Conservation (phyloP, 2,113 vertebrate species). For the Dinomys branickii region DNA sequence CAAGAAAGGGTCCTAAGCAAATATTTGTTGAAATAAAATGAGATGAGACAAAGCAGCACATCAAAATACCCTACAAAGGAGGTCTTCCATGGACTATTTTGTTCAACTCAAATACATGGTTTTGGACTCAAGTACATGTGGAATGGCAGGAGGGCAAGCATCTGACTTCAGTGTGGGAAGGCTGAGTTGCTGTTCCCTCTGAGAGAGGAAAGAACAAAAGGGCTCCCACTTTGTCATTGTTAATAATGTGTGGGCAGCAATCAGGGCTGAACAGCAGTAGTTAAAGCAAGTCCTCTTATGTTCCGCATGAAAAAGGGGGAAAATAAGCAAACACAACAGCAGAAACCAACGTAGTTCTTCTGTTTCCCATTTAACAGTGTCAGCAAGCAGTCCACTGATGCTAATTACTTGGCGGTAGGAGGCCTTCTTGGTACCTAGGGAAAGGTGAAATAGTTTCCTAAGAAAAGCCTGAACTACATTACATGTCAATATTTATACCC, state of each 20-base stretch:
- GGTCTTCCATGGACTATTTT: neutral
- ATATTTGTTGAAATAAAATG: conserved; percentile 24
- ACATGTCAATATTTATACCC: conserved; percentile 80
- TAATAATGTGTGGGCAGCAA: conserved; percentile 30
- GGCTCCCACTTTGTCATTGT: conserved; percentile 20
- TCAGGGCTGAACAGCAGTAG: conserved; percentile 37
- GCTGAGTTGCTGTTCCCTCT: neutral
- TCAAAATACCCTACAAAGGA: neutral
- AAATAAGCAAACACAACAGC: conserved; percentile 30
- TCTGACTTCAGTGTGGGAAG: neutral
- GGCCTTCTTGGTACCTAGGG: conserved; percentile 48
- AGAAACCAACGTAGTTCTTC: neutral
- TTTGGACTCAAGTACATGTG: neutral
- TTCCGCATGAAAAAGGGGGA: conserved; percentile 1
- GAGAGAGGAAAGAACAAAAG: conserved; percentile 48
- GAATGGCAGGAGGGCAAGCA: neutral
- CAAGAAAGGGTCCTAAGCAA: neutral
- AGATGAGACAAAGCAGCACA: neutral
- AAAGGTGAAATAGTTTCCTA: conserved; percentile 71
- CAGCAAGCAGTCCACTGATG: conserved; percentile 60
- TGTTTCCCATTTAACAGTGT: conserved; percentile 50
- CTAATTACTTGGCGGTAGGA: conserved; percentile 60
- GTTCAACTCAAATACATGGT: conserved; percentile 16
- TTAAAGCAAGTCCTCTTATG: conserved; percentile 24
- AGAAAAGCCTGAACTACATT: conserved; percentile 66